Base-by-base conservation (phyloP, 2,888 invertebrate species). In the Drosophila demipolita region DNA sequence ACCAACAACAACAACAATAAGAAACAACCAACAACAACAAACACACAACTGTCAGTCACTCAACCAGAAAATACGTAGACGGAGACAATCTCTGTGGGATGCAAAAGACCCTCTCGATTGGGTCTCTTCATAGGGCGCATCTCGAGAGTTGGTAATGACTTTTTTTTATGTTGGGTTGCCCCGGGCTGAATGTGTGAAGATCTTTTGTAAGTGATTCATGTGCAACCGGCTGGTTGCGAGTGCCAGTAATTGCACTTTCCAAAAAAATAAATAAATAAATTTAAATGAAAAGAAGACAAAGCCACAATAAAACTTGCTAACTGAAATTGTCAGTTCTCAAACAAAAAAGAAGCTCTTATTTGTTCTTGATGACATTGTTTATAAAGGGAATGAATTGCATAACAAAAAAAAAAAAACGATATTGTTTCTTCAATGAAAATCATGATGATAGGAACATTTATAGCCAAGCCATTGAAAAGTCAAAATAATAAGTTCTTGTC, bases 121-220 rank as follows among this genome's bases (percentile, higher is more conserved):
- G 53, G 49, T 50, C 48, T 73, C 64, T 71, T 59, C 64, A 70
- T 58, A 68, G 75, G 62, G 59, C 67, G 66, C 78, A 64, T 70
- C 78, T 77, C 45, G 36, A 60, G 64, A 68, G 71, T 48, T 87
- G 83, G 84, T 83, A 87, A 83, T 83, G 83, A 87, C 75, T 20
- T 60, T 38, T 12, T 50, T 7, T 26, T 33, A 35, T 23, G 17
- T 29, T 52, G 23, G 63, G 45, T 55, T 52, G 60, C 58, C 72
- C 50, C 12, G 26, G 49, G 80, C 59, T 66, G 70, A 52, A 72
- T 76, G 55, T 82, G 79, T 71, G 75, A 63, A 75, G 72, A 73
- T 88, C 70, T 69, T 54, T 64, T 59, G 72, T 73, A 66, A 87
- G 71, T 83, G 81, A 88, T 80, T 88, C 83, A 86, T 86, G 63